A percentile compares a stretch with the other conserved stretches of the same genome.
Evolutionary conservation across 2,888 invertebrate genomes (phyloP).

Genomic region (Tethea ocularis): DNA sequence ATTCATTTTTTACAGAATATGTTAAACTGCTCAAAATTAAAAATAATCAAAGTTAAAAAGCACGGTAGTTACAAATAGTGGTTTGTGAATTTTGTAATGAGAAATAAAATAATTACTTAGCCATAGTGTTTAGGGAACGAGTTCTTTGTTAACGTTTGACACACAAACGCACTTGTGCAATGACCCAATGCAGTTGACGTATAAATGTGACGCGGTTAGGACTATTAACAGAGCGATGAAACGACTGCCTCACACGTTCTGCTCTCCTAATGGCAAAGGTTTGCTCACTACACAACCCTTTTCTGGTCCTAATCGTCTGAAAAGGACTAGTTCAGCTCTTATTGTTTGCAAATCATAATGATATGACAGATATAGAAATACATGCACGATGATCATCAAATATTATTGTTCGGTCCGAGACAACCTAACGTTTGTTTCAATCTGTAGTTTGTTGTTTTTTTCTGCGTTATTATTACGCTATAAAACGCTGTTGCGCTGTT

Average conservation of each 20-base stretch:
- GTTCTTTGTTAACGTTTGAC: slow-evolving; percentile 16
- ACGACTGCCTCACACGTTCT: slow-evolving; percentile 53
- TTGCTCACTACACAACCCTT: slow-evolving; percentile 73
- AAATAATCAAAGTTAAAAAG: too few relatives aligned
- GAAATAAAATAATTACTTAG: background rate
- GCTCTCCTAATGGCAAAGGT: slow-evolving; percentile 71
- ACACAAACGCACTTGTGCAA: slow-evolving; percentile 43
- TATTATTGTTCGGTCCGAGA: too few relatives aligned
- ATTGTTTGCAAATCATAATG: background rate
- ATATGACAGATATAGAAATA: too few relatives aligned
- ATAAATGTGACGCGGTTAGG: slow-evolving; percentile 52
- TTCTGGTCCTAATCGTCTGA: slow-evolving; percentile 65
- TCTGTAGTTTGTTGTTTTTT: too few relatives aligned
- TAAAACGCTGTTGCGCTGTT: too few relatives aligned
- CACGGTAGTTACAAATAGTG: too few relatives aligned
- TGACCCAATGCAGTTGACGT: slow-evolving; percentile 50
- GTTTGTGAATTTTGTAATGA: too few relatives aligned
- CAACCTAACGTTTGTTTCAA: too few relatives aligned
- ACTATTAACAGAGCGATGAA: slow-evolving; percentile 42
- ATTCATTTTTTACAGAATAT: too few relatives aligned
- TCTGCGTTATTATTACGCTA: too few relatives aligned
- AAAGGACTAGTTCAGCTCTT: slow-evolving; percentile 43
- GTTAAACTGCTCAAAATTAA: too few relatives aligned
- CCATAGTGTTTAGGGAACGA: background rate
- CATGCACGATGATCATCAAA: too few relatives aligned